A percentile compares a stretch with the other conserved stretches of the same genome.
phyloP scores from a whole-genome alignment of 2,113 vertebrate genomes.

The Atrichornis clamosus region DNA sequence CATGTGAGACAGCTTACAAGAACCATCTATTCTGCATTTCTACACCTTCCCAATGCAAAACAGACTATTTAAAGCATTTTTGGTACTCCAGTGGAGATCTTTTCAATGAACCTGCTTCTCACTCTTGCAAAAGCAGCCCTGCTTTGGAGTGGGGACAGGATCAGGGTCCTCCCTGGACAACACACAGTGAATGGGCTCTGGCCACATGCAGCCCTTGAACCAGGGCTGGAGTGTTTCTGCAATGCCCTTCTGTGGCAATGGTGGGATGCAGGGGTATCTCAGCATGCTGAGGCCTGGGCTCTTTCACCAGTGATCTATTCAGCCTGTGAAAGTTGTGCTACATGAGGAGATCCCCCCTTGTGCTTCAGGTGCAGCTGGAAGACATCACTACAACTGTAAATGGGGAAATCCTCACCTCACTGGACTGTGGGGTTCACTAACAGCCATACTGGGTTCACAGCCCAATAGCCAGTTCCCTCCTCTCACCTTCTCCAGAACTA shows the following conservation, averaged over 20 bases:
- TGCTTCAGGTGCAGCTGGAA: background rate
- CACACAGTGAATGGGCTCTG: background rate
- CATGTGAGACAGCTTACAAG: background rate
- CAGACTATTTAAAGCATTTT: background rate
- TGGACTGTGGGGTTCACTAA: background rate
- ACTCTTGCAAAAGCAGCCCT: background rate
- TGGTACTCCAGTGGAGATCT: background rate
- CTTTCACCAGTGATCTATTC: fast-evolving
- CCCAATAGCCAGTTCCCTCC: background rate
- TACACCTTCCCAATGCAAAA: background rate
- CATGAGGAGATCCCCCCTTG: background rate
- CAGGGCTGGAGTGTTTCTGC: background rate
- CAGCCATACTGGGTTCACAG: background rate
- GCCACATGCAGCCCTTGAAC: background rate
- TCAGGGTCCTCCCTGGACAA: background rate
- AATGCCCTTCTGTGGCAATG: fast-evolving
- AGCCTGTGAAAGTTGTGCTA: background rate
- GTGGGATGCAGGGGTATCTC: background rate
- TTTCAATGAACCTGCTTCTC: background rate
- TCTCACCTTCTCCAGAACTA: background rate
- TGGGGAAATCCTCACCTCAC: background rate
- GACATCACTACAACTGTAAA: background rate
- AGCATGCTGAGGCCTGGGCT: background rate
- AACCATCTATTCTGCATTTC: background rate
- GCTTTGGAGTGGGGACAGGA: fast-evolving